These are phyloP conservation scores for Luidia sarsii DNA, from an alignment of 53 echinoderm and acorn worm genomes.

Conservation along the genomic window DNA sequence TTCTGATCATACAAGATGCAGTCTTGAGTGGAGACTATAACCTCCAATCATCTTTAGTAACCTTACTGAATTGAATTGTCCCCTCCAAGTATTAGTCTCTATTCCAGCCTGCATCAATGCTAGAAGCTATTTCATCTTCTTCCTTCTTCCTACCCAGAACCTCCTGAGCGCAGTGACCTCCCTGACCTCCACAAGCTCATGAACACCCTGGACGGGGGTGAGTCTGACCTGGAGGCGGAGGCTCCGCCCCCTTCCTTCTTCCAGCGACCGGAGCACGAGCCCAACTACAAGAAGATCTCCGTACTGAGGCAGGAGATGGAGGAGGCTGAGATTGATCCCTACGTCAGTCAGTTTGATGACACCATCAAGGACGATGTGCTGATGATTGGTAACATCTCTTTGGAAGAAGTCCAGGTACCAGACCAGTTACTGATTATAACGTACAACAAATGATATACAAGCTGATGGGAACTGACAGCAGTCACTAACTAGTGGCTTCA, in stretches of 20 bases:
- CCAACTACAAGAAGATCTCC: slow-evolving; percentile 90
- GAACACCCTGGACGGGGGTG: slow-evolving; percentile 86
- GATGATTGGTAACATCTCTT: slow-evolving; percentile 98
- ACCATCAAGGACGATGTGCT: slow-evolving; percentile 90
- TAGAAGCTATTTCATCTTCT: no score
- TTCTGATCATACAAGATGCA: no score
- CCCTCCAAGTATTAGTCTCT: no score
- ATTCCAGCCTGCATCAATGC: no score
- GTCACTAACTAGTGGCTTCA: no score
- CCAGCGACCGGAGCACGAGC: slow-evolving; percentile 92
- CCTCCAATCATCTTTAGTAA: no score
- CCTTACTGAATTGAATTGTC: no score
- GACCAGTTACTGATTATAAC: no score
- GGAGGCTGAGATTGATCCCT: slow-evolving; percentile 89
- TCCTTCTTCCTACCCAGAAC: slow-evolving; percentile 41
- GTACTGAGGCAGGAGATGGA: slow-evolving; percentile 78
- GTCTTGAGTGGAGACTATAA: no score
- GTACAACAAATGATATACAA: no score
- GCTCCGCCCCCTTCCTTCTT: slow-evolving; percentile 83
- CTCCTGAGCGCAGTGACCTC: slow-evolving; percentile 77
- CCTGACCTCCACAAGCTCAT: slow-evolving; percentile 88
- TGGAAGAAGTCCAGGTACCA: slow-evolving; percentile 98
- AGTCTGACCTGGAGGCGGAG: slow-evolving; percentile 88
- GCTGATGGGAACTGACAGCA: no score
- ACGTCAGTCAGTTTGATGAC: slow-evolving; percentile 91